phyloP scores from a whole-genome alignment of 1,140 invertebrate species.

The Neotoxoptera formosana region DNA sequence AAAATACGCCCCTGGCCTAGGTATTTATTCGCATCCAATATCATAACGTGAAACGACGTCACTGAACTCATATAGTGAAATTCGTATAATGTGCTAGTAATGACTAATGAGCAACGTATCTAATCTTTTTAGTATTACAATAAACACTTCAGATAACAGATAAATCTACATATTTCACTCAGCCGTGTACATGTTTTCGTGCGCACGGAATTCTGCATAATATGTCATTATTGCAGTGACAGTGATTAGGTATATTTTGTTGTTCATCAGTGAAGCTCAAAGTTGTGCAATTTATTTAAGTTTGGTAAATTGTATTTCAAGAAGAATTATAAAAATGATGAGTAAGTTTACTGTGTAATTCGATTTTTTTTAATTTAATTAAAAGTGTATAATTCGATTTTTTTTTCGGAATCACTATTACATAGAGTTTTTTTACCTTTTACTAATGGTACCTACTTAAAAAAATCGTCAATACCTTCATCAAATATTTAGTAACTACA shows the following conservation, averaged over 20 bases:
- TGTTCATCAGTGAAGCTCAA: background rate
- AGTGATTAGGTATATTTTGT: background rate
- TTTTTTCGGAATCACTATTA: background rate
- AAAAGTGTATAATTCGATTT: background rate
- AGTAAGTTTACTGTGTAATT: background rate
- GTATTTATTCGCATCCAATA: too few relatives aligned
- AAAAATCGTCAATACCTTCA: too few relatives aligned
- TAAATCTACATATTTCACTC: background rate
- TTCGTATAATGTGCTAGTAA: background rate
- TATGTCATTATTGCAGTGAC: constrained; percentile 6
- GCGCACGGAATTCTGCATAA: background rate
- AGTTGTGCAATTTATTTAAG: background rate
- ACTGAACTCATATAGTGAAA: too few relatives aligned
- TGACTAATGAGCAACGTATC: background rate
- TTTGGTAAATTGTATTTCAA: background rate
- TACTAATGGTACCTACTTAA: too few relatives aligned
- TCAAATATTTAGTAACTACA: too few relatives aligned
- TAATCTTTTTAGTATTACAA: constrained; percentile 43
- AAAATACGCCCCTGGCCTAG: too few relatives aligned
- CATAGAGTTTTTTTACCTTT: background rate
- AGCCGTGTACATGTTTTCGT: background rate
- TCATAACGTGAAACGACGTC: too few relatives aligned
- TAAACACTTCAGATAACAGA: constrained; percentile 40
- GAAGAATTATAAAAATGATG: constrained; percentile 13
- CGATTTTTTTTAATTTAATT: too few relatives aligned